Conservation (phyloP, 2,888 invertebrate genomes). For the Ennomos quercinarius region DNA sequence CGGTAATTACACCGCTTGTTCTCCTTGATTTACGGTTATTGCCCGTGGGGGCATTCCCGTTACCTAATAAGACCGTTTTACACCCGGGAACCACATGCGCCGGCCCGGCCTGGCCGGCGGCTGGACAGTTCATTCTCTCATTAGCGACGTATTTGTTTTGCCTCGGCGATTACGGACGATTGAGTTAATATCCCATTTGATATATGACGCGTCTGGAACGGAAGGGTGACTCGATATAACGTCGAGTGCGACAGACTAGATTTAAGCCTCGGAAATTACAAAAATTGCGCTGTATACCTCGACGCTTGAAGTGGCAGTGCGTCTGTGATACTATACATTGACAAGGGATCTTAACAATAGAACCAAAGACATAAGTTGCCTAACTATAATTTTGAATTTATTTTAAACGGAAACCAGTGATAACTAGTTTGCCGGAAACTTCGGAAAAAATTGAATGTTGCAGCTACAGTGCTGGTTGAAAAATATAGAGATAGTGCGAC, state of each 20-base stretch:
- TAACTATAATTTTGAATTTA: slow-evolving; percentile 30
- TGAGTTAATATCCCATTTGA: slow-evolving; percentile 78
- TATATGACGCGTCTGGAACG: slow-evolving; percentile 69
- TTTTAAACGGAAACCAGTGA: neutral
- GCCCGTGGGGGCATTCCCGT: slow-evolving; percentile 84
- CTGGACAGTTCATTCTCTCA: slow-evolving; percentile 78
- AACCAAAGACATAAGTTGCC: neutral
- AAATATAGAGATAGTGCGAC: slow-evolving; percentile 68
- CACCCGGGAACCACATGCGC: slow-evolving; percentile 81
- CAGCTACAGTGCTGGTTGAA: slow-evolving; percentile 56
- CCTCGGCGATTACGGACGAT: slow-evolving; percentile 75
- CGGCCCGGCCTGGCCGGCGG: slow-evolving; percentile 58
- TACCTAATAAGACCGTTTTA: slow-evolving; percentile 85
- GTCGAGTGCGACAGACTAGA: slow-evolving; percentile 53
- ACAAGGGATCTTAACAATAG: slow-evolving; percentile 25
- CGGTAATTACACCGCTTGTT: slow-evolving; percentile 87
- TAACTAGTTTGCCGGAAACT: neutral
- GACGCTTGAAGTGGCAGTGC: slow-evolving; percentile 30
- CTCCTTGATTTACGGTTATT: slow-evolving; percentile 86
- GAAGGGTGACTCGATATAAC: slow-evolving; percentile 62
- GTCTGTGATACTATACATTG: slow-evolving; percentile 26
- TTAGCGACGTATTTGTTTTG: slow-evolving; percentile 80
- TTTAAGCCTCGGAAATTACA: slow-evolving; percentile 52
- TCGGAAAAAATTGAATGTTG: slow-evolving; percentile 58
- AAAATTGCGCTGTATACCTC: slow-evolving; percentile 39